Evolutionary conservation across 2,888 invertebrate genomes (phyloP).

Genomic region (Cistogaster globosa): DNA sequence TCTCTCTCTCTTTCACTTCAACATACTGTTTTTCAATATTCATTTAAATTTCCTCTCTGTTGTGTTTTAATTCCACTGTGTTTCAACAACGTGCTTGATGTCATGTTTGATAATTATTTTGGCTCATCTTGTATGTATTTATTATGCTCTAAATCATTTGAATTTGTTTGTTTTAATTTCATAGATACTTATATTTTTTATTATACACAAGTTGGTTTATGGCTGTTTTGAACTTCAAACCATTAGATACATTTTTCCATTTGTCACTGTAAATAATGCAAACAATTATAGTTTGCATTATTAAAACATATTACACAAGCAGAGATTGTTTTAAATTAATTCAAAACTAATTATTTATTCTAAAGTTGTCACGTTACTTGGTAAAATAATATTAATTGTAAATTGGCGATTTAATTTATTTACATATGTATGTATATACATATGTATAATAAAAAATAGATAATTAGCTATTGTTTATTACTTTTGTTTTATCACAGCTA

Average conservation of each 20-base stretch:
- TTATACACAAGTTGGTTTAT: constrained; percentile 7
- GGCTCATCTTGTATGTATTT: constrained; percentile 21
- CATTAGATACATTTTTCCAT: constrained; percentile 37
- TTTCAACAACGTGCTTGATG: constrained; percentile 67
- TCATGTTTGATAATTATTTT: constrained; percentile 20
- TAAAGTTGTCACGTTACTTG: neutral
- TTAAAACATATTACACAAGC: constrained; percentile 8
- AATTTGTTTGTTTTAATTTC: constrained; percentile 57
- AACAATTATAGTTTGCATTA: constrained; percentile 5
- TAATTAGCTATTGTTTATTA: too few relatives aligned
- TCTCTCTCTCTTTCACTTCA: constrained; percentile 6
- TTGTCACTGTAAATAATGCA: constrained; percentile 29
- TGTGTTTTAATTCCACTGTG: constrained; percentile 60
- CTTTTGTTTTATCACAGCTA: too few relatives aligned
- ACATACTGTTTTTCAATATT: neutral
- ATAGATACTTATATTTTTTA: constrained; percentile 37
- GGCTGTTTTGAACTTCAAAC: constrained; percentile 42
- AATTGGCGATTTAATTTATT: too few relatives aligned
- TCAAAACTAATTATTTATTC: constrained; percentile 30
- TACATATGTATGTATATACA: too few relatives aligned
- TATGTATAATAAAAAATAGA: too few relatives aligned
- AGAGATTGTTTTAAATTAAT: constrained; percentile 6
- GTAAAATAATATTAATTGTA: too few relatives aligned
- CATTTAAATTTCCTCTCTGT: constrained; percentile 52
- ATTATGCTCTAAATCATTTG: constrained; percentile 53